Evolutionary conservation across 2,888 invertebrate genomes (phyloP).

Genomic region (Gibbula magus): DNA sequence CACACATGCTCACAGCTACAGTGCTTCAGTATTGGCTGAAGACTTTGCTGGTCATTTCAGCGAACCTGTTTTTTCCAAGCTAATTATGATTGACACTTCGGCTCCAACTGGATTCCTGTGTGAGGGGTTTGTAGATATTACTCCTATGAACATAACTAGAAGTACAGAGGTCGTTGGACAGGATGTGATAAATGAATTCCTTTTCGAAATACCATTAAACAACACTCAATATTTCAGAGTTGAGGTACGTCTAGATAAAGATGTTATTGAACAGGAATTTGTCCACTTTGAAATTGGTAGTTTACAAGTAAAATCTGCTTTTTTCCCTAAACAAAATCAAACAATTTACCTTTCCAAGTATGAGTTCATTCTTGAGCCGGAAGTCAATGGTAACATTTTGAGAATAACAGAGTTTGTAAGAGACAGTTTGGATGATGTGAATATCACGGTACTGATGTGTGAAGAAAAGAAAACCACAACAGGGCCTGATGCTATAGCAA

Average conservation of each 20-base stretch:
- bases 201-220: background rate
- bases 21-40: background rate
- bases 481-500: background rate
- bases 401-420: background rate
- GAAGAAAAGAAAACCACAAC: background rate
- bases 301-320: background rate
- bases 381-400: background rate
- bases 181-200: background rate
- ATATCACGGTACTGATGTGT: background rate
- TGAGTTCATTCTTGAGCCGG: background rate
- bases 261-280: background rate
- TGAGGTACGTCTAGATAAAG: background rate
- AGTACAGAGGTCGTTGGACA: background rate
- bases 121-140: background rate
- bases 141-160: background rate
- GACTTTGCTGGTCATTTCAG: slow-evolving; percentile 18
- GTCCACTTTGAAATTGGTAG: background rate
- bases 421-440: background rate
- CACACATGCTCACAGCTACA: background rate
- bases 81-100: background rate
- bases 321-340: background rate
- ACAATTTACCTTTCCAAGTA: background rate
- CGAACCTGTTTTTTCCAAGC: background rate
- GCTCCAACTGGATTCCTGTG: slow-evolving; percentile 11
- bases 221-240: background rate